phyloP scores from a whole-genome alignment of 2,797 vertebrate genomes.

The Dendrocincla fuliginosa region DNA sequence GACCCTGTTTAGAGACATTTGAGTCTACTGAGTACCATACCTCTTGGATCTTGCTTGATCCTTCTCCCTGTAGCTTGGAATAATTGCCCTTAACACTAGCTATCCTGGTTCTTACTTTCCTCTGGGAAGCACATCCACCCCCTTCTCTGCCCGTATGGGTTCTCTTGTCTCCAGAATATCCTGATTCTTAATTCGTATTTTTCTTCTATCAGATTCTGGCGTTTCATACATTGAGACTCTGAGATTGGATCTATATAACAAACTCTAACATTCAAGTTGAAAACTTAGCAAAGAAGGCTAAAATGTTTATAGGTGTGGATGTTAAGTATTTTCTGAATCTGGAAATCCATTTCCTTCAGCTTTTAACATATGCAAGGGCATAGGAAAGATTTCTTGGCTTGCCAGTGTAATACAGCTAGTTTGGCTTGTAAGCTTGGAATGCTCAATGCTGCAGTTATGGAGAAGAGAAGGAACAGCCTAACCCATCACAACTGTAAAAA shows the following conservation, averaged over 20 bases:
- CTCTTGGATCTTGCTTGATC: conserved; percentile 14
- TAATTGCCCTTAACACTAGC: neutral
- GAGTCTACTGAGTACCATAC: neutral
- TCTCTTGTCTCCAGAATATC: neutral
- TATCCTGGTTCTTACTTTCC: neutral
- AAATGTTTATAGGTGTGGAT: neutral
- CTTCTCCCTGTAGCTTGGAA: neutral
- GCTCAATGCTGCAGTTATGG: neutral
- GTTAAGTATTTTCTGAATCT: neutral
- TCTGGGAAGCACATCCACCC: neutral
- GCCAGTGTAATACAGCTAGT: neutral
- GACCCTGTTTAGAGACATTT: neutral
- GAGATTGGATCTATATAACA: neutral
- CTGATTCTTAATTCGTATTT: neutral
- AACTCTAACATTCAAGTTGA: neutral
- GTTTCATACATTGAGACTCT: accelerated
- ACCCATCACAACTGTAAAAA: neutral
- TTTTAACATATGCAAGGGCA: neutral
- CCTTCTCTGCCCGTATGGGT: neutral
- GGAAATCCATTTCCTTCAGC: neutral
- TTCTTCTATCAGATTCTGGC: neutral
- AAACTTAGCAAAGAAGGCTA: neutral
- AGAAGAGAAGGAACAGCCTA: neutral
- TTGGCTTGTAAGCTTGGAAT: neutral
- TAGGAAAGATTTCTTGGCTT: neutral